Conservation (phyloP, 2,797 vertebrate species). For the Urocyon cinereoargenteus region DNA sequence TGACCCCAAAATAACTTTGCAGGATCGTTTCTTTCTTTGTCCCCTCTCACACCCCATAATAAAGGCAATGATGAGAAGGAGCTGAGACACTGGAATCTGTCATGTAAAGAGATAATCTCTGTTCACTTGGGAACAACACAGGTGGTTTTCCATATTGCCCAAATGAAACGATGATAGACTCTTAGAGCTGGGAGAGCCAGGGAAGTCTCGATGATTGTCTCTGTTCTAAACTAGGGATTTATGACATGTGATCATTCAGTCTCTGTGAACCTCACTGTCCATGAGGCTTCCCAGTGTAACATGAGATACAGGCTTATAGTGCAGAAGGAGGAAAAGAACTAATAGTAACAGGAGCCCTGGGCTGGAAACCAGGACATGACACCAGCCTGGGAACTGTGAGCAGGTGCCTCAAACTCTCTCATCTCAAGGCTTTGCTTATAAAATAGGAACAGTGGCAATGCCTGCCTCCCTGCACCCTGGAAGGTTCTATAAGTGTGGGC, state of each 20-base stretch:
- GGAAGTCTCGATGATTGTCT: not conserved
- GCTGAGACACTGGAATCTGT: not conserved
- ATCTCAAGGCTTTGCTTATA: not conserved
- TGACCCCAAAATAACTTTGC: fast-evolving
- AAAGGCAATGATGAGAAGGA: not conserved
- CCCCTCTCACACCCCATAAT: not conserved
- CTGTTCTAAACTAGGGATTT: not conserved
- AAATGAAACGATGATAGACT: not conserved
- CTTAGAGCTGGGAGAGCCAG: not conserved
- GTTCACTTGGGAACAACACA: not conserved
- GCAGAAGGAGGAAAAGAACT: not conserved
- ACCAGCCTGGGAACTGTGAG: fast-evolving
- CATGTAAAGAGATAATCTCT: not conserved
- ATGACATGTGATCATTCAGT: not conserved
- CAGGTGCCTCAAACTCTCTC: not conserved
- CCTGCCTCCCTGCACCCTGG: not conserved
- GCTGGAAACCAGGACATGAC: not conserved
- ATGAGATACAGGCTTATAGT: fast-evolving
- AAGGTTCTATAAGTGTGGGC: not conserved
- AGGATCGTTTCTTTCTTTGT: fast-evolving
- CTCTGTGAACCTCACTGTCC: too few relatives aligned
- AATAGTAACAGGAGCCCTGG: fast-evolving
- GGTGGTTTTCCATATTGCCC: not conserved
- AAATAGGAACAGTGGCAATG: fast-evolving
- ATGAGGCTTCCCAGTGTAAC: too few relatives aligned